Base-by-base conservation (phyloP, 2,113 vertebrate genomes). In the Calidris pygmaea region DNA sequence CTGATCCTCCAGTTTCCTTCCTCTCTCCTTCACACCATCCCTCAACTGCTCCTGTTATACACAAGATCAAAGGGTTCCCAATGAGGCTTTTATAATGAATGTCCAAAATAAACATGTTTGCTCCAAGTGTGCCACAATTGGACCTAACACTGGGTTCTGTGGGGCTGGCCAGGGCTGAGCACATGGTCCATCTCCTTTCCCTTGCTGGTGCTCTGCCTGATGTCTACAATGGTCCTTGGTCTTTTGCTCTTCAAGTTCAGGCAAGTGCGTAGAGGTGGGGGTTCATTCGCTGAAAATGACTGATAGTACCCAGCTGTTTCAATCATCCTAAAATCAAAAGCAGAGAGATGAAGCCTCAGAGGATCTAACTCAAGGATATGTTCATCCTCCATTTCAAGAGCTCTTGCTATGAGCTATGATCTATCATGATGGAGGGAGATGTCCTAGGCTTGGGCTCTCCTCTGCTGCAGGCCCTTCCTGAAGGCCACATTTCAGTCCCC, bases 51-150 rank as follows among this genome's bases (percentile, higher is more conserved):
- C 14, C 18, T 3, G 0, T 65, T 67, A 45, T 14, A 47, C 7
- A 7, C 0, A 0, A 72, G 14, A 55, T 59, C 10, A 27, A 72
- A 85, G 10, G 4, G 27, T 19, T 92, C 29, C 8, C 45, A 73
- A 24, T 0, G 2, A 65, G 34, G 13, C 4, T 90, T 93, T 75
- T 26, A 20, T 41, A 63, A 70, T 4, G 32, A 90, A 35, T 29
- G 21, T 37, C 21, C 59, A 80, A 65, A 35, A 52, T 3, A 83
- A 78, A 75, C 11, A 27, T 0, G 0, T 47, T 63, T 77, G 12
- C 18, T 62, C 14, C 8, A 20, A 39, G 5, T 0, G 1, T 79
- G 48, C 3, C 1, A 1, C 34, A 62, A 26, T 0, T 59, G 35
- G 35, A 43, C 6, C 7, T 26, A 35, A 20, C 14, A 5, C 30